Base-by-base conservation (phyloP, 64 coral and sea anemone genomes). In the Orbicella faveolata region DNA sequence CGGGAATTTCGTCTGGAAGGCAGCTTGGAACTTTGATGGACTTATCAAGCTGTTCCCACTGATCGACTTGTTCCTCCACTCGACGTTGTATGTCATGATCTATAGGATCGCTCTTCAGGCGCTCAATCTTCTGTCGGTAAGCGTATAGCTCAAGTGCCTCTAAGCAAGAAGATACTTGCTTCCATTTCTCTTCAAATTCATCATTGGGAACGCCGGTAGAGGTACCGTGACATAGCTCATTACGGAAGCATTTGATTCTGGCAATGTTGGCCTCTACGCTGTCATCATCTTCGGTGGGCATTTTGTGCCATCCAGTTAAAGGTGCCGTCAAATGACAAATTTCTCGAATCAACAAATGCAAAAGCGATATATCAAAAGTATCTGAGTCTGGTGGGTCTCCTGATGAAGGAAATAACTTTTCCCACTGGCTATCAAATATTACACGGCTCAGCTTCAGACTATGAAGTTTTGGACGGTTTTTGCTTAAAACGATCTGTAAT, bases 311-410 rank as follows among this genome's bases (percentile, higher is more conserved):
- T 36, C 89, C 89, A 3, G 30, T 61, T 41, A 66, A 10, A 25
- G 89, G 89, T 18, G 2, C 19, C 6, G 18, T 75, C 20, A 90
- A 36, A 0, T 8, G 57, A n/a, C 66, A 18, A 4, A 92, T 69
- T 10, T 78, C 84, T 77, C 73, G 68, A 69, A 92, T 16, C 80
- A 91, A 85, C 6, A 91, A 16, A 52, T 83, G 74, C 72, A 91
- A 34, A 39, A 90, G 73, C 4, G 89, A 75, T 26, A 90, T 90
- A 25, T 90, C 89, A 61, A 83, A 90, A 36, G 80, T 10, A 7
- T 34, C 17, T 23, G 51, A 83, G 33, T 59, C 81, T 18, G 89
- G 79, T 18, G 44, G 48, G 9, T 84, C 79, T n/a, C 67, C 89
- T 10, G 79, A 83, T 4, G 11, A 16, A 59, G 79, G 89, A 84